Percentiles rank a stretch among this genome's conserved stretches.
These are phyloP conservation scores for Ormyrus nitidulus DNA, from an alignment of 2,888 invertebrate genomes.

Conservation along the genomic window DNA sequence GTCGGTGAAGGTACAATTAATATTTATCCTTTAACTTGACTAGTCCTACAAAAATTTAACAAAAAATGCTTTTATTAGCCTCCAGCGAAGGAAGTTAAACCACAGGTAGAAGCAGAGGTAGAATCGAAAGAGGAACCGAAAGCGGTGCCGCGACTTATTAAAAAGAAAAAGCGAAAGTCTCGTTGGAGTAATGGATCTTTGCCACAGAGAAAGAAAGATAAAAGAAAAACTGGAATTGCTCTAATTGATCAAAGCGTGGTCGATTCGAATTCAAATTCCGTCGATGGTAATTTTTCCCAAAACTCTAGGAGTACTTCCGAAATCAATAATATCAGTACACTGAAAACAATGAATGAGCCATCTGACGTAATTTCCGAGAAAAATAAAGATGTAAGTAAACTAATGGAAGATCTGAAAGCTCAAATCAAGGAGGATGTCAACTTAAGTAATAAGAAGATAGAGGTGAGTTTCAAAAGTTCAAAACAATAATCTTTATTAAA, in stretches of 20 bases:
- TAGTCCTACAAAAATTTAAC: not conserved
- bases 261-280: slow-evolving; percentile 48
- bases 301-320: slow-evolving; percentile 63
- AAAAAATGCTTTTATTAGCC: slow-evolving; percentile 53
- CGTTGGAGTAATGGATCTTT: slow-evolving; percentile 67
- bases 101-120: slow-evolving; percentile 47
- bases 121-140: slow-evolving; percentile 52
- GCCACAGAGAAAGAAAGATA: slow-evolving; percentile 57
- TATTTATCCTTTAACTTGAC: not conserved
- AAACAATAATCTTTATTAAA: not conserved
- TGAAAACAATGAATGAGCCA: slow-evolving; percentile 57
- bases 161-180: slow-evolving; percentile 61
- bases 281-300: slow-evolving; percentile 19
- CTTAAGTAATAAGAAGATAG: slow-evolving; percentile 16
- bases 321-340: slow-evolving; percentile 54
- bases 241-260: slow-evolving; percentile 6
- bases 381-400: not conserved
- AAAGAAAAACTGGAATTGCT: slow-evolving; percentile 32
- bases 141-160: slow-evolving; percentile 11
- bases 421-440: slow-evolving; percentile 9
- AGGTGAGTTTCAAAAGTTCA: slow-evolving; percentile 27
- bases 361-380: not conserved
- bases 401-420: not conserved
- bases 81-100: slow-evolving; percentile 50
- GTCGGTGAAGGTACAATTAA: slow-evolving; percentile 64